phyloP scores from a whole-genome alignment of 2,888 invertebrate species.

The Gari tellinella region DNA sequence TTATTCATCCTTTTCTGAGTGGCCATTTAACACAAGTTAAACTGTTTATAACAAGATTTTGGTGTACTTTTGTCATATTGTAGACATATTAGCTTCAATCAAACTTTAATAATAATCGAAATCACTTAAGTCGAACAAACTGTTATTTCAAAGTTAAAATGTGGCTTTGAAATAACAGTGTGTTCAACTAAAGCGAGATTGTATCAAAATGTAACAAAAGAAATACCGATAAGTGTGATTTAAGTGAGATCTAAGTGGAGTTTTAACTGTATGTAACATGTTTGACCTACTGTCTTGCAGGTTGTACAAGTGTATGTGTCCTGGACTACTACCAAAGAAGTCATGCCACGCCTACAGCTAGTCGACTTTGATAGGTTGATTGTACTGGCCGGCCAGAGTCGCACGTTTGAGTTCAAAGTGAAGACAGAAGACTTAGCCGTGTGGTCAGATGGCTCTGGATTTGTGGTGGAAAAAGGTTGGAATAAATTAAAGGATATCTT shows the following conservation, averaged over 20 bases:
- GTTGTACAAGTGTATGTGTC: conserved; percentile 78
- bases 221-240: neutral
- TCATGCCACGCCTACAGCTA: conserved; percentile 73
- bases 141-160: no score
- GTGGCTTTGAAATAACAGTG: no score
- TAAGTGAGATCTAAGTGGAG: no score
- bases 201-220: neutral
- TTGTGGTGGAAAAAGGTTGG: conserved; percentile 6
- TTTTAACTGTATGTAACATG: no score
- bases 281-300: conserved; percentile 47
- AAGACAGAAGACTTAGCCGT: conserved; percentile 66
- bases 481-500: no score
- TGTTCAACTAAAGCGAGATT: neutral
- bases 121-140: neutral
- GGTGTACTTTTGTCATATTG: no score
- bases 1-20: no score
- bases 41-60: no score
- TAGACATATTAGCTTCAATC: no score
- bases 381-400: conserved; percentile 22
- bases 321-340: conserved; percentile 68
- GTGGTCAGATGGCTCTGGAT: conserved; percentile 61
- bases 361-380: conserved; percentile 67
- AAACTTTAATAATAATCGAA: neutral
- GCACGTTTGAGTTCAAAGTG: conserved; percentile 53
- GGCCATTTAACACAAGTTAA: no score